Evolutionary conservation across 2,888 invertebrate genomes (phyloP), one percentile per base, ranked within the genome.

Genomic region (Mythimna pallens): DNA sequence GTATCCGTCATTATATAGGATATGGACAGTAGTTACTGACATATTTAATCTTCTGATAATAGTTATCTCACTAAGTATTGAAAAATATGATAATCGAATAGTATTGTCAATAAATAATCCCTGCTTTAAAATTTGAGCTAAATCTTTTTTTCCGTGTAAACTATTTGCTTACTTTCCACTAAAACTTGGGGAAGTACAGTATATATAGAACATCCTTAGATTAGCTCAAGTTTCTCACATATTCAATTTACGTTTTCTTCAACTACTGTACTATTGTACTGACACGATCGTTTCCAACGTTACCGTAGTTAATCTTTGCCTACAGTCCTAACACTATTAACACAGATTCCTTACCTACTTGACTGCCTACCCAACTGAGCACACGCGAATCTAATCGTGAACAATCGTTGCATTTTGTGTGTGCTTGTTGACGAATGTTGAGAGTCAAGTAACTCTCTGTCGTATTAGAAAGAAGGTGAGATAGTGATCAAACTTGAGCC

Each of bases 221-320:
- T 52, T 57, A 12, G 52, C 65, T 76, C 66, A 67, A 70, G 36
- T 70, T 73, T 59, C 36, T 10, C 34, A 17, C 14, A 43, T n/a
- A n/a, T 36, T n/a, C 17, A 12, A 12, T 40, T 25, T 36, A 67
- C 17, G 20, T 50, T 8, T 62, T 59, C 47, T 61, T 69, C 2
- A 50, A 58, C 43, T 47, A 70, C 58, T 73, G 58, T 65, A 64
- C 57, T 40, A 40, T 61, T 61, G 40, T 61, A 54, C 36, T 55
- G 54, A 70, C 36, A 64, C 65, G 12, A 57, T 58, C 14, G 12
- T 58, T 70, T 54, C 57, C 57, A 25, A 58, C 20, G 47, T 73
- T 17, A 34, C 61, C 34, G 43, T 70, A 73, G 63, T 47, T 64
- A 25, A n/a, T 66, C 52, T 54, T 52, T 65, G 52, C 50, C 80